Evolutionary conservation across 2,888 invertebrate species (phyloP), one percentile per base, ranked within the genome.

Genomic region (Callyntrura sp.): DNA sequence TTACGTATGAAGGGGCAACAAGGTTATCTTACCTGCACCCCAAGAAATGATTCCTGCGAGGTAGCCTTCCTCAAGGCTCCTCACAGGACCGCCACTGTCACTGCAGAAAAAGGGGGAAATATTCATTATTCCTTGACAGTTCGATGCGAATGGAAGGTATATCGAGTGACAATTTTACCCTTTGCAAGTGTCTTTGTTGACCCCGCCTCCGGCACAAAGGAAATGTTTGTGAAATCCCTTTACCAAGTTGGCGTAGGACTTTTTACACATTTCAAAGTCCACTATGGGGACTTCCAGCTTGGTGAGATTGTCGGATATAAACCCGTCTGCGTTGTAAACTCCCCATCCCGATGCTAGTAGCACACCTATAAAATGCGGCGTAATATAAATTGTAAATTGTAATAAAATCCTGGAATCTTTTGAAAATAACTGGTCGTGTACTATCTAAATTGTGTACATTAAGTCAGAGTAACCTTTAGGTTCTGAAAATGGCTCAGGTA

Each of bases 41-140:
- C 87, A 87, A 0, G 87, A 87, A 57, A 87, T 81, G 11, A 87
- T 70, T 20, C 87, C 87, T 17, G 87, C 87, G 12, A 87, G 35
- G 23, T 87, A 87, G 23, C 81, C 70, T 5, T 57, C 70, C 20
- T 87, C 23, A 5, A 87, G 43, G 28, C 70, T 70, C 11, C 70
- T 70, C 14, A 87, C 14, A 11, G 87, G 87, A 6, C 87, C 87
- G 1, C 87, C 87, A 20, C 70, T 70, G 28, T 87, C 87, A 8
- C 87, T 79, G 48, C 14, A 17, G n/a, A 5, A 60, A 62, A 83
- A 45, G 9, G 17, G 5, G 35, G n/a, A n/a, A n/a, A n/a, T n/a
- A n/a, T n/a, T n/a, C n/a, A n/a, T n/a, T n/a, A n/a, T n/a, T n/a
- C n/a, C n/a, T n/a, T n/a, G n/a, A n/a, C n/a, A n/a, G n/a, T n/a